Percentiles rank a stretch among this genome's conserved stretches.
Evolutionary conservation across 1,140 invertebrate genomes (phyloP).

Genomic region (Nautilus pompilius): DNA sequence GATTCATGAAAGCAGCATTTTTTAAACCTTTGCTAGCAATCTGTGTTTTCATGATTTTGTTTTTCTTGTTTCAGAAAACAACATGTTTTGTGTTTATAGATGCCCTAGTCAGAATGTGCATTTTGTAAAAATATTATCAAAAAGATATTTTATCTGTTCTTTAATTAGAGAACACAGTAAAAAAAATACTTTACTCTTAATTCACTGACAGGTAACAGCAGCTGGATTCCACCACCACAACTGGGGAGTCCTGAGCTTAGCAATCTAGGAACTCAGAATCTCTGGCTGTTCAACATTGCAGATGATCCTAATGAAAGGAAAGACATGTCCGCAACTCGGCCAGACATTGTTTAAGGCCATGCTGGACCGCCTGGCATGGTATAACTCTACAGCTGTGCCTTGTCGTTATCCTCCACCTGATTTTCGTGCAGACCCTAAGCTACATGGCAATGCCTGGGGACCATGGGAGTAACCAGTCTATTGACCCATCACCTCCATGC

Average conservation of each 20-base stretch:
- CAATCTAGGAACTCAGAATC: conserved; percentile 20
- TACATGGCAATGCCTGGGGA: conserved; percentile 39
- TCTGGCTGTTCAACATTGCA: conserved; percentile 39
- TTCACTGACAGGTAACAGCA: neutral
- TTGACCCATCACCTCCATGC: too few relatives aligned
- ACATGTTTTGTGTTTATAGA: neutral
- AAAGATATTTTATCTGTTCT: neutral
- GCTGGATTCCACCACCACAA: neutral
- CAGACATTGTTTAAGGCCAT: conserved; percentile 23
- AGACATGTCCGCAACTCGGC: neutral
- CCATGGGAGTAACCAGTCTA: conserved; percentile 44
- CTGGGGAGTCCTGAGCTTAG: neutral
- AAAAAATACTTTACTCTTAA: too few relatives aligned
- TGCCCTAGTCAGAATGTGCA: neutral
- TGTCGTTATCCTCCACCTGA: conserved; percentile 26
- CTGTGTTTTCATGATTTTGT: too few relatives aligned
- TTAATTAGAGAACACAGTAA: neutral
- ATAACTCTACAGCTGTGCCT: conserved; percentile 33
- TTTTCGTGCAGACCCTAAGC: conserved; percentile 27
- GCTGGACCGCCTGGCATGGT: conserved; percentile 25
- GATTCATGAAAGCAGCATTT: too few relatives aligned
- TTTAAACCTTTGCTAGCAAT: too few relatives aligned
- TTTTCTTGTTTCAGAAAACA: too few relatives aligned
- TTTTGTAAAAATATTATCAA: neutral
- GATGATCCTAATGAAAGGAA: conserved; percentile 19